Conservation (phyloP, 2,797 vertebrate genomes). For the Numenius phaeopus region DNA sequence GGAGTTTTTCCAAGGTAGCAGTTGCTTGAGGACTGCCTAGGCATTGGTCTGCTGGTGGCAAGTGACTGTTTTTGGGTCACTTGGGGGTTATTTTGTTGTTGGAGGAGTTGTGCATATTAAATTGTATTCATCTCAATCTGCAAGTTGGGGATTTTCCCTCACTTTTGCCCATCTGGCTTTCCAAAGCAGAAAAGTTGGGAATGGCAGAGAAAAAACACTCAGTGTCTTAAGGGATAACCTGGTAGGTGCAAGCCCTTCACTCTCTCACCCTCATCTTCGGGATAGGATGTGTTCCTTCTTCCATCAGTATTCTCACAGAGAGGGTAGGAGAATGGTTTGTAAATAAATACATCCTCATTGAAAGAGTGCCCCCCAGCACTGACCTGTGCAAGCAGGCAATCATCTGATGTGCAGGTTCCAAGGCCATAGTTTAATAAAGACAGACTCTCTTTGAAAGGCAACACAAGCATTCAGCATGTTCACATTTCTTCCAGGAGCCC, state of each 20-base stretch:
- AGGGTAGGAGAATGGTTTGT: neutral
- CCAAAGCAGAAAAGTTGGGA: neutral
- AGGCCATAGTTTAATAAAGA: neutral
- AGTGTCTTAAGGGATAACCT: neutral
- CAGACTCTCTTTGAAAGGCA: neutral
- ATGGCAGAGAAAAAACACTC: neutral
- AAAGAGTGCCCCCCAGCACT: neutral
- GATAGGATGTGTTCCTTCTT: neutral
- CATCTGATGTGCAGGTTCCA: neutral
- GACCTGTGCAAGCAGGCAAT: neutral
- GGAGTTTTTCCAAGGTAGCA: neutral
- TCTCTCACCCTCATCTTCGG: neutral
- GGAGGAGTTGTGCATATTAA: neutral
- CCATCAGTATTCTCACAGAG: neutral
- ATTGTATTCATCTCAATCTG: neutral
- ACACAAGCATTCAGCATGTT: neutral
- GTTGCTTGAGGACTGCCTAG: neutral
- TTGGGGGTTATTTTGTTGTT: neutral
- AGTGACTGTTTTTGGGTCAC: neutral
- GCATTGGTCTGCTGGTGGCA: neutral
- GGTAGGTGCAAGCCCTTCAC: neutral
- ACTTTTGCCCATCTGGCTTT: neutral
- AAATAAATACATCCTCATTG: neutral
- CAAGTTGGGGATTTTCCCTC: rapidly evolving
- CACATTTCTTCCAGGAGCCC: neutral